Evolutionary conservation across 1,140 invertebrate species (phyloP), one percentile per base, ranked within the genome.

Genomic region (Venustaconcha ellipsiformis): DNA sequence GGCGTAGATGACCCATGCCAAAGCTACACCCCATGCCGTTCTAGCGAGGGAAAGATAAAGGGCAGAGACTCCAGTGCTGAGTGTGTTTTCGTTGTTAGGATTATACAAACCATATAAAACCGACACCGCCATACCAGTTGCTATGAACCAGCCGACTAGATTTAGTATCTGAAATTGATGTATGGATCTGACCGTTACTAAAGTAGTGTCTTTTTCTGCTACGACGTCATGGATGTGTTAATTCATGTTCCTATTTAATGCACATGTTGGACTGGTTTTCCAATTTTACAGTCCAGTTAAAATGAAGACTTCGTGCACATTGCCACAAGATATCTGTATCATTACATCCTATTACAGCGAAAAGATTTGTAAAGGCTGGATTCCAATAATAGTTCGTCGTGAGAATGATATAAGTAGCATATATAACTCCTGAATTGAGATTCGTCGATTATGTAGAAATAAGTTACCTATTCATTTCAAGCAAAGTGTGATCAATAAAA

Each of bases 1-100:
- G 12, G 88, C 85, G 76, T 89, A 91, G 70, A 91, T 87, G 26
- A 91, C 80, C 90, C 90, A 91, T 15, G 83, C 86, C 37, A 91
- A 70, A 15, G 79, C 83, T 23, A 85, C 74, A 5, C 84, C 82
- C 90, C 90, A 91, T 23, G 83, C 70, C 5, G 86, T 83, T 65
- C 88, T 82, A 60, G 84, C 83, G 14, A 87, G 66, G 30, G 82
- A 77, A 30, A 82, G 80, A 74, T 90, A 91, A 26, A 90, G 70
- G 1, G 79, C 79, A 63, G 83, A 83, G 2, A 72, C 76, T 3
- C 74, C 76, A 11, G 37, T 64, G 18, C 70, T 71, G 4, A 78
- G 67, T 57, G 26, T 63, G 18, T 48, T 59, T 60, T 11, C 20
- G 23, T 59, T 57, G 57, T 58, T 67, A 37, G 58, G 69, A 17